Evolutionary conservation across 2,113 vertebrate species (phyloP).

Genomic region (Grus americana): DNA sequence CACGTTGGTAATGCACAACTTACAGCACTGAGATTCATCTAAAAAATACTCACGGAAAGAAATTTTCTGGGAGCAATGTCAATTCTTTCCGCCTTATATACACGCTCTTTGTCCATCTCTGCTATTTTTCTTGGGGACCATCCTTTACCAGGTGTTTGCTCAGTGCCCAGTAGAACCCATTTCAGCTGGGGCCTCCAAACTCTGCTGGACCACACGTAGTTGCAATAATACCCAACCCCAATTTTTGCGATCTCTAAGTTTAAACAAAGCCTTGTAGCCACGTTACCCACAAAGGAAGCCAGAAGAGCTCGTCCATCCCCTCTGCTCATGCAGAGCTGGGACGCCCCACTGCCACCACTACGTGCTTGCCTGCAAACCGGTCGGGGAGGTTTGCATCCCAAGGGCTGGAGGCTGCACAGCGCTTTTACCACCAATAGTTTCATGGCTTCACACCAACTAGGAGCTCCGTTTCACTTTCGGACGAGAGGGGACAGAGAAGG

Average conservation of each 20-base stretch:
- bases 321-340: background rate
- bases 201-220: background rate
- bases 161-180: background rate
- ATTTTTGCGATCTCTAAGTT: background rate
- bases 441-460: background rate
- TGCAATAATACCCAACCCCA: background rate
- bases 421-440: background rate
- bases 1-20: background rate
- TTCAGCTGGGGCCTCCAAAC: background rate
- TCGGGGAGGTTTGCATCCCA: fast-evolving
- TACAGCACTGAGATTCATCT: background rate
- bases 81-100: background rate
- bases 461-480: background rate
- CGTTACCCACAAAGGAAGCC: background rate
- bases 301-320: background rate
- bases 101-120: background rate
- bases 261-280: background rate
- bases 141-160: background rate
- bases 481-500: background rate
- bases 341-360: background rate
- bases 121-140: background rate
- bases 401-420: background rate
- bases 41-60: background rate
- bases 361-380: background rate
- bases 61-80: background rate